phyloP scores from a whole-genome alignment of 1,140 invertebrate genomes.

The Scaptomyza hsui region DNA sequence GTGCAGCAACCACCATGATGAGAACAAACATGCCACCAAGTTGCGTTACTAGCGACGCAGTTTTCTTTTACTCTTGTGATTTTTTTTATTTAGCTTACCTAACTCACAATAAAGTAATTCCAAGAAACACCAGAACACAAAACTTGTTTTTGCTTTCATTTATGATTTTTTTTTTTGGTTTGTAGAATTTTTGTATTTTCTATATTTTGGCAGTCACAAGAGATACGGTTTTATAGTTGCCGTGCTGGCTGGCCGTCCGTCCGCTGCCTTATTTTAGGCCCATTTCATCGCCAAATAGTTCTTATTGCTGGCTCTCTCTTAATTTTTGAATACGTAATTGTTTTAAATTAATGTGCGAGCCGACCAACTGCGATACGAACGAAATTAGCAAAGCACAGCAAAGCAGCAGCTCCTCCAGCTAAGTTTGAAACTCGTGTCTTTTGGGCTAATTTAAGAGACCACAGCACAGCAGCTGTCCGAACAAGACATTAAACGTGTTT shows the following conservation, averaged over 20 bases:
- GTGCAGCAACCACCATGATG: slow-evolving; percentile 11
- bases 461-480: slow-evolving; percentile 4
- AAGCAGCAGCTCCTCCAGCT: slow-evolving; percentile 20
- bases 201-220: not conserved
- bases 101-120: slow-evolving; percentile 21
- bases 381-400: slow-evolving; percentile 19
- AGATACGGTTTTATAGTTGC: not conserved
- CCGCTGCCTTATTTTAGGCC: slow-evolving; percentile 38
- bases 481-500: slow-evolving; percentile 40
- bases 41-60: slow-evolving; percentile 7
- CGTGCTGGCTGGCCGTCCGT: not conserved
- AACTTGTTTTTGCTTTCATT: slow-evolving; percentile 58
- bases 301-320: not conserved
- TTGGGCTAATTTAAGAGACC: slow-evolving; percentile 30
- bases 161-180: not conserved
- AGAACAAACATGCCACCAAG: slow-evolving; percentile 1
- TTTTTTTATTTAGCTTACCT: slow-evolving; percentile 28
- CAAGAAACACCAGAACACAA: slow-evolving; percentile 25
- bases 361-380: not conserved
- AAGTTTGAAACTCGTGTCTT: slow-evolving; percentile 1
- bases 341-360: slow-evolving; percentile 20
- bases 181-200: too few species aligned
- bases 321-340: slow-evolving; percentile 40
- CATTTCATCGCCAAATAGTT: slow-evolving; percentile 24
- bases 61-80: slow-evolving; percentile 6